Base-by-base conservation (phyloP, 2,113 vertebrate species). In the Malurus melanocephalus region DNA sequence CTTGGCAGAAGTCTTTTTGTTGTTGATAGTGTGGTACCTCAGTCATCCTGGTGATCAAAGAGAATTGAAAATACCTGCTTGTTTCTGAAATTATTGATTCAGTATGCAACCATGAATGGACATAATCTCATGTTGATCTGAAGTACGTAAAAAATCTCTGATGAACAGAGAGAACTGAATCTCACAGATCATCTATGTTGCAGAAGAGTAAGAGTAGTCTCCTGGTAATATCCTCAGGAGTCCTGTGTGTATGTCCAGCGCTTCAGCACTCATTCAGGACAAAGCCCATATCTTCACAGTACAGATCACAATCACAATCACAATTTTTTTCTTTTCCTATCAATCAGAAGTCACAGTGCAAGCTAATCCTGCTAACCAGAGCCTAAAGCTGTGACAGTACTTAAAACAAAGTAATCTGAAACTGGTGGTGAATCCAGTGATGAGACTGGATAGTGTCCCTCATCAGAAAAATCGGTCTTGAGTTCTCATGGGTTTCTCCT, bases 171-270 rank as follows among this genome's bases (percentile, higher is more conserved):
- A 64, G n/a, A 43, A 56, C 18, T 67, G 53, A 64, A 52, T 22
- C 5, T 27, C 26, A 35, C 52, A 66, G 23, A 21, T 27, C 3
- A 32, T 45, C 8, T 23, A 30, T 43, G 4, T 9, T 76, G 26
- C 22, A 33, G 6, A 6, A 81, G 24, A 75, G 9, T 32, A 62
- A 59, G 1, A 69, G 2, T 20, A 18, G 27, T 51, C 2, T 10
- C 8, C 10, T 43, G 10, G 17, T 66, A 11, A 48, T 7, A 56
- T 42, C 14, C 23, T 53, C 1, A 1, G 43, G 10, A 87, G 33
- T 32, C 10, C 15, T 45, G 1, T 45, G 8, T 49, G 11, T 6
- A 3, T 13, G 13, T 38, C 11, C 35, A 59, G 12, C 1, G 1
- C 26, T 68, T 32, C 56, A 30, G 15, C 16, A 67, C 6, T 48